A percentile compares a stretch with the other conserved stretches of the same genome.
Conservation (phyloP, 1,140 invertebrate genomes). For the Galleria mellonella region DNA sequence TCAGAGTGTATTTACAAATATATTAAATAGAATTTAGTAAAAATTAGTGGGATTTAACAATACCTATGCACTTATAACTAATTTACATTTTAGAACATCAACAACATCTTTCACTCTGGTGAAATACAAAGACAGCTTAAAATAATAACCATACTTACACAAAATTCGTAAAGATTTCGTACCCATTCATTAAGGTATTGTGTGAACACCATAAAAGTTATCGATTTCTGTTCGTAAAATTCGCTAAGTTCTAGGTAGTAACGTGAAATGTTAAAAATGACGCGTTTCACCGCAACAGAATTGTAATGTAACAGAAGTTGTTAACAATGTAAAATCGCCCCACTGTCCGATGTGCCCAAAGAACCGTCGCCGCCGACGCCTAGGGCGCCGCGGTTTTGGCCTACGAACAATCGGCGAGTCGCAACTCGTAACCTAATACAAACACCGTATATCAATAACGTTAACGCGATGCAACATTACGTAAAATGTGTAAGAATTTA, state of each 20-base stretch:
- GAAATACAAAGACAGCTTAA: slow-evolving; percentile 56
- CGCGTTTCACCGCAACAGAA: slow-evolving; percentile 21
- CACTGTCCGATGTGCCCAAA: background rate
- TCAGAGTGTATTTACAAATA: slow-evolving; percentile 73
- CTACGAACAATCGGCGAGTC: slow-evolving; percentile 23
- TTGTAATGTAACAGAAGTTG: slow-evolving; percentile 27
- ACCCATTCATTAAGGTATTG: slow-evolving; percentile 35
- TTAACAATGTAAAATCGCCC: slow-evolving; percentile 35
- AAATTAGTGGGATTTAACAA: slow-evolving; percentile 74
- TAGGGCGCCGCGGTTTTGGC: background rate
- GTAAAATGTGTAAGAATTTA: slow-evolving; percentile 69
- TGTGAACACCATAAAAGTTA: slow-evolving; percentile 50
- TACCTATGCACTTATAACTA: slow-evolving; percentile 57
- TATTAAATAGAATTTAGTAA: slow-evolving; percentile 74
- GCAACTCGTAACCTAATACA: slow-evolving; percentile 41
- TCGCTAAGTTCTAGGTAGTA: slow-evolving; percentile 34
- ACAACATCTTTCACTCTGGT: slow-evolving; percentile 67
- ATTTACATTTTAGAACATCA: slow-evolving; percentile 65
- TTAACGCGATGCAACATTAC: slow-evolving; percentile 66
- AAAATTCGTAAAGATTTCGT: slow-evolving; percentile 54
- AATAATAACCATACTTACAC: slow-evolving; percentile 37
- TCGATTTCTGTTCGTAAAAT: slow-evolving; percentile 19
- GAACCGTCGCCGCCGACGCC: slow-evolving; percentile 2
- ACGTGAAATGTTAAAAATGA: slow-evolving; percentile 31
- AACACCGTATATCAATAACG: slow-evolving; percentile 60